A percentile compares a stretch with the other conserved stretches of the same genome.
These are phyloP conservation scores for Emydoidea blandingii DNA, from an alignment of 2,797 vertebrate genomes.

Conservation along the genomic window DNA sequence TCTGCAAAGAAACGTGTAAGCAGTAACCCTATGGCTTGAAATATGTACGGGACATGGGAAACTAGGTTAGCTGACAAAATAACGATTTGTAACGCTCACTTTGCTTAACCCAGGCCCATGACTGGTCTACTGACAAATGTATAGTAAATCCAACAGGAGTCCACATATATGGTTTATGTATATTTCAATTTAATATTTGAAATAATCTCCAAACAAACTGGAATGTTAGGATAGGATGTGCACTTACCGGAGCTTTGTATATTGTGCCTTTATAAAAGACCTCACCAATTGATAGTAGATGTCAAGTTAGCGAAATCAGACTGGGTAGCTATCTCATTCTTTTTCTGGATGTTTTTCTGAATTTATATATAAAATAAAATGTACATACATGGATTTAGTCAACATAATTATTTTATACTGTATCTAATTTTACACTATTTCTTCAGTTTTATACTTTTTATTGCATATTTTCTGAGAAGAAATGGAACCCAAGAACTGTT, in stretches of 20 bases:
- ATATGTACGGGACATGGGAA: background rate
- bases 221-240: background rate
- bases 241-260: slow-evolving; percentile 25
- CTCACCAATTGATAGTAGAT: background rate
- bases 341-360: background rate
- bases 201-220: background rate
- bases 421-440: background rate
- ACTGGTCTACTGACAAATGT: background rate
- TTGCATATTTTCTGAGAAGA: background rate
- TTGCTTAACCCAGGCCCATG: background rate
- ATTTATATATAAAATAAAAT: background rate
- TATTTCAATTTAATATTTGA: background rate
- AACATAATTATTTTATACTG: background rate
- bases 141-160: background rate
- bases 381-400: background rate
- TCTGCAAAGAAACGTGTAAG: background rate
- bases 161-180: background rate
- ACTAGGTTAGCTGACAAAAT: background rate
- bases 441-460: background rate
- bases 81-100: background rate
- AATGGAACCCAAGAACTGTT: background rate
- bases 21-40: background rate
- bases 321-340: background rate
- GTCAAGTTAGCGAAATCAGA: background rate
- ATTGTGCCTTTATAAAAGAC: slow-evolving; percentile 45